Evolutionary conservation across 2,797 vertebrate species (phyloP).

Genomic region (Leptoclinus maculatus): DNA sequence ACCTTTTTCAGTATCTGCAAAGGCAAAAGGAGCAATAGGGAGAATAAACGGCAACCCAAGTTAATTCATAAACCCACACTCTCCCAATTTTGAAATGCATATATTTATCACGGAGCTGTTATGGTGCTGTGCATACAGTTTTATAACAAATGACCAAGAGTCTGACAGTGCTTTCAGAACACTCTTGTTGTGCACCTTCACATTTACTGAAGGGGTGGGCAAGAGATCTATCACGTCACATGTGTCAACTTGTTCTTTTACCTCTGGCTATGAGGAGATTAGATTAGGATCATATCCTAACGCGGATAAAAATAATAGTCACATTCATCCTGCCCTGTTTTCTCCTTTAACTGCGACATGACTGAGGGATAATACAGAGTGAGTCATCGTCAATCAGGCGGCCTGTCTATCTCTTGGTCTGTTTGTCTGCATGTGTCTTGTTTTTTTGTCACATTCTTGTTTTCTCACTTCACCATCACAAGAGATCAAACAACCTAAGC

Average conservation of each 20-base stretch:
- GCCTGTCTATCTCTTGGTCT: constrained; percentile 16
- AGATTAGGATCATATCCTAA: constrained; percentile 65
- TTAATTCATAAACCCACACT: neutral
- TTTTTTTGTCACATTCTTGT: constrained; percentile 13
- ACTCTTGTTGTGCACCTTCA: neutral
- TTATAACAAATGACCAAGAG: neutral
- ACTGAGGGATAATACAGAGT: constrained; percentile 20
- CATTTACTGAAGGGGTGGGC: constrained; percentile 14
- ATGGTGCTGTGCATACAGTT: neutral
- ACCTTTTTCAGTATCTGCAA: neutral
- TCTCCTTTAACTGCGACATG: constrained; percentile 27
- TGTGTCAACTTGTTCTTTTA: constrained; percentile 43
- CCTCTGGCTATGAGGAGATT: constrained; percentile 68
- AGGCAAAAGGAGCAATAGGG: neutral
- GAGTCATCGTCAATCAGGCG: constrained; percentile 38
- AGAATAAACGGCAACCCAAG: neutral
- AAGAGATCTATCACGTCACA: constrained; percentile 53
- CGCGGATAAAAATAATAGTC: constrained; percentile 51
- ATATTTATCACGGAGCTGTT: neutral
- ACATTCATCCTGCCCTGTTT: constrained; percentile 57
- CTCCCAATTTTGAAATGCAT: neutral
- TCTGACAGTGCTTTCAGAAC: neutral
- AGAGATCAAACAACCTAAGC: neutral
- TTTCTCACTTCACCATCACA: constrained; percentile 10
- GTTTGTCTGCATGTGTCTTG: constrained; percentile 10